Evolutionary conservation across 2,888 invertebrate species (phyloP), one percentile per base, ranked within the genome.

Genomic region (Acrobasis repandana): DNA sequence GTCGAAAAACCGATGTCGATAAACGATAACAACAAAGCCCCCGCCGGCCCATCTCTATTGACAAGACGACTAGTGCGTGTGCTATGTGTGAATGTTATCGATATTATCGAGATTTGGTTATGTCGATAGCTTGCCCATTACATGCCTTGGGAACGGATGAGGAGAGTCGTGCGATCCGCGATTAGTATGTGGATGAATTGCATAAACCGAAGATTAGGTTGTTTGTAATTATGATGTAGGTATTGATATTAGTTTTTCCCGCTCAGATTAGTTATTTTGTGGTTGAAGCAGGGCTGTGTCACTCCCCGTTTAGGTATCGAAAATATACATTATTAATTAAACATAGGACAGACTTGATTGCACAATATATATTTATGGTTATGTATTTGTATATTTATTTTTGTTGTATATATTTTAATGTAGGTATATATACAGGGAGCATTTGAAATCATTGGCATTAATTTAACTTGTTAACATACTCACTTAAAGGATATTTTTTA

Each of bases 51-150:
- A 85, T 82, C 86, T 82, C 86, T 88, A 88, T 83, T 85, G 88
- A 88, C 88, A 87, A 77, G 82, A 70, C 70, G 79, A 79, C 77
- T 76, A 76, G 85, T 86, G 88, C 90, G 91, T 91, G 91, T 90
- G 90, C 90, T 86, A 90, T 83, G 91, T 91, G 91, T 90, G 91
- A 91, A 91, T 90, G 86, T 83, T 90, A 90, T 92, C 91, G 85
- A 87, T 81, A 78, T 71, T 73, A 88, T 89, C 89, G 85, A 85
- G 90, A 90, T 88, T 77, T 81, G 77, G 78, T 74, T 76, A 77
- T 76, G 75, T 87, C 86, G 86, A 88, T 87, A 88, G 79, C 78
- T 87, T 78, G 74, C 77, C 86, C 85, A 89, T 89, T 89, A 89
- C 87, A 80, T 80, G 81, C 80, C 76, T 75, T 81, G 83, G 79